phyloP scores from a whole-genome alignment of 1,140 invertebrate species.

The Drosophila tropicalis region DNA sequence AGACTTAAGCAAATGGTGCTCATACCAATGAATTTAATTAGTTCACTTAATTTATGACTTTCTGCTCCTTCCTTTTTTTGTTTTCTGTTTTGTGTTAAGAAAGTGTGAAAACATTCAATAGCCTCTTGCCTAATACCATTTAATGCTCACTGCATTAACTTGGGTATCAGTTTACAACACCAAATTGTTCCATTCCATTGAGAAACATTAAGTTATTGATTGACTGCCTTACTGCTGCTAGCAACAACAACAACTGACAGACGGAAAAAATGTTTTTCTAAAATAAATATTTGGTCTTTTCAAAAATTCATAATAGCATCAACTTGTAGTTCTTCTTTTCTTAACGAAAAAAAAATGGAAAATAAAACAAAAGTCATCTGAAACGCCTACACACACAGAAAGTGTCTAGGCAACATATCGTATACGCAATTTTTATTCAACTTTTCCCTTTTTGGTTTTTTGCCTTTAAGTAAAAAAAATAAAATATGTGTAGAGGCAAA shows the following conservation, averaged over 20 bases:
- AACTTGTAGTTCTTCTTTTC: slow-evolving; percentile 27
- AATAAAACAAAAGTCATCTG: slow-evolving; percentile 22
- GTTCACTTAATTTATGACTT: slow-evolving; percentile 59
- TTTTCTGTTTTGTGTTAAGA: background rate
- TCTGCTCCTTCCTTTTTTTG: slow-evolving; percentile 10
- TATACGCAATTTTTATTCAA: slow-evolving; percentile 47
- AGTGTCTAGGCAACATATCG: slow-evolving; percentile 49
- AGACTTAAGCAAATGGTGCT: slow-evolving; percentile 49
- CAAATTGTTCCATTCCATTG: slow-evolving; percentile 21
- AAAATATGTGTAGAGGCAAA: too few relatives aligned
- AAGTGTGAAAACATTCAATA: slow-evolving; percentile 7
- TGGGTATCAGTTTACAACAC: slow-evolving; percentile 60
- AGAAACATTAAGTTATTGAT: slow-evolving; percentile 29
- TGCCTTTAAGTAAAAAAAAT: background rate
- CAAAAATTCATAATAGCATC: slow-evolving; percentile 45
- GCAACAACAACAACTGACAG: slow-evolving; percentile 25
- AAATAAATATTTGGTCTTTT: slow-evolving; percentile 33
- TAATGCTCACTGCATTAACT: slow-evolving; percentile 17
- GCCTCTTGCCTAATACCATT: background rate
- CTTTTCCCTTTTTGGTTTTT: slow-evolving; percentile 38
- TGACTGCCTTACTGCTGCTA: slow-evolving; percentile 17
- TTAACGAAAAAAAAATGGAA: background rate
- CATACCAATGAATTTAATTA: slow-evolving; percentile 68
- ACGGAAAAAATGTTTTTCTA: slow-evolving; percentile 46
- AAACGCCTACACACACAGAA: slow-evolving; percentile 37